Evolutionary conservation across 2,113 vertebrate species (phyloP).

Genomic region (Chlorodrepanis virens): DNA sequence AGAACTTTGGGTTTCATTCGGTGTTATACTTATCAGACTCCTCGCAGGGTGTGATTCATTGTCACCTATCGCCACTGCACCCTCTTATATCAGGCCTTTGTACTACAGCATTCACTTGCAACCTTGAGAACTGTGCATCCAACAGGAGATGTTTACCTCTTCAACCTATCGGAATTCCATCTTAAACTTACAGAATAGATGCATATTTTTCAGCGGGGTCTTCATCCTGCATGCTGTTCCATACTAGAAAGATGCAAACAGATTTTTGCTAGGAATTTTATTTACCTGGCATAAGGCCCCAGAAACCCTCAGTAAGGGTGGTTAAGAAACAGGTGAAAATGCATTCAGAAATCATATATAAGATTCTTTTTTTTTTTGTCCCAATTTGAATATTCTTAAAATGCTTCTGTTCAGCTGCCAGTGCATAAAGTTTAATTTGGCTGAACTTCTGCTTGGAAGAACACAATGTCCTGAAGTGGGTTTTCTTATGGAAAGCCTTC

Average conservation of each 20-base stretch:
- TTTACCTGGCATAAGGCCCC: neutral
- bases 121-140: neutral
- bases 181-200: neutral
- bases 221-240: neutral
- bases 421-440: neutral
- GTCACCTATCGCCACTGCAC: neutral
- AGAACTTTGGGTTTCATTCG: neutral
- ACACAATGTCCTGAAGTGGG: neutral
- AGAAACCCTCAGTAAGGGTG: neutral
- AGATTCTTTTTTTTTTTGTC: neutral
- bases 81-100: neutral
- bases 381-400: neutral
- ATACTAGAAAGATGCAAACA: neutral
- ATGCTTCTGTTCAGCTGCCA: neutral
- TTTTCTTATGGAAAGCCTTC: neutral
- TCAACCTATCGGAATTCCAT: neutral
- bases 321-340: neutral
- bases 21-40: neutral
- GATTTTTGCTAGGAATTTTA: neutral
- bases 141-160: neutral
- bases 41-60: neutral
- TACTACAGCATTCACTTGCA: neutral
- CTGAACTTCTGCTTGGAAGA: constrained; percentile 8
- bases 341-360: neutral
- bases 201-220: neutral